Conservation (phyloP, 2,797 vertebrate genomes). For the Arnoldichthys spilopterus region DNA sequence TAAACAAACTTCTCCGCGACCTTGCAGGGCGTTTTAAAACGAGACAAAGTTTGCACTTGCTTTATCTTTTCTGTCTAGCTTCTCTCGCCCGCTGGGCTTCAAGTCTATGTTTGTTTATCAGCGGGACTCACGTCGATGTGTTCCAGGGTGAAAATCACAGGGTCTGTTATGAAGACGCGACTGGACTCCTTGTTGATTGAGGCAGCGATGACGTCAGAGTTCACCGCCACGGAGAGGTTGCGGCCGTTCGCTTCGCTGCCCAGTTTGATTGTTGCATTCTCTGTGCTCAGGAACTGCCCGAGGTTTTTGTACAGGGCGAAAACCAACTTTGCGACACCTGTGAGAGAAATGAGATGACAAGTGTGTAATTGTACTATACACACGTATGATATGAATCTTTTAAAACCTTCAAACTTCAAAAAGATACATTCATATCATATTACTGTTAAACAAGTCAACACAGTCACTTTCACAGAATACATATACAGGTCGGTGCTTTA, state of each 20-base stretch:
- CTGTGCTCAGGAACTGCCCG: slow-evolving; percentile 95
- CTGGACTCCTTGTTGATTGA: slow-evolving; percentile 99
- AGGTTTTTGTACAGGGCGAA: slow-evolving; percentile 98
- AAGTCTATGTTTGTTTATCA: slow-evolving; percentile 73
- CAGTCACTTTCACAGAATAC: not conserved
- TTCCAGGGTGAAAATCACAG: slow-evolving; percentile 94
- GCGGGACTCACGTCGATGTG: slow-evolving; percentile 94
- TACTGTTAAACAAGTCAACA: not conserved
- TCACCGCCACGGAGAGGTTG: slow-evolving; percentile 92
- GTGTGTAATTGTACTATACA: not conserved
- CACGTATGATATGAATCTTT: not conserved
- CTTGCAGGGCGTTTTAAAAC: slow-evolving; percentile 86
- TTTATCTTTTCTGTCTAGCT: slow-evolving; percentile 70
- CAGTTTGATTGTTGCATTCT: slow-evolving; percentile 94
- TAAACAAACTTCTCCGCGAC: slow-evolving; percentile 92
- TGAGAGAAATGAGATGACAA: slow-evolving; percentile 3
- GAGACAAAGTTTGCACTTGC: slow-evolving; percentile 72
- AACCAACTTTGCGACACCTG: slow-evolving; percentile 95
- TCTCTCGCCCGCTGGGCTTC: slow-evolving; percentile 77
- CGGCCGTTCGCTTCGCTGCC: slow-evolving; percentile 84
- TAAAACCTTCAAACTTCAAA: too few relatives aligned
- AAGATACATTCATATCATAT: not conserved
- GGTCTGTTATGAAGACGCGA: slow-evolving; percentile 95
- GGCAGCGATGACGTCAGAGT: slow-evolving; percentile 95
- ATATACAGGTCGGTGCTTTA: not conserved